A percentile compares a stretch with the other conserved stretches of the same genome.
Conservation (phyloP, 2,113 vertebrate genomes). For the Nothobranchius kuhntae region DNA sequence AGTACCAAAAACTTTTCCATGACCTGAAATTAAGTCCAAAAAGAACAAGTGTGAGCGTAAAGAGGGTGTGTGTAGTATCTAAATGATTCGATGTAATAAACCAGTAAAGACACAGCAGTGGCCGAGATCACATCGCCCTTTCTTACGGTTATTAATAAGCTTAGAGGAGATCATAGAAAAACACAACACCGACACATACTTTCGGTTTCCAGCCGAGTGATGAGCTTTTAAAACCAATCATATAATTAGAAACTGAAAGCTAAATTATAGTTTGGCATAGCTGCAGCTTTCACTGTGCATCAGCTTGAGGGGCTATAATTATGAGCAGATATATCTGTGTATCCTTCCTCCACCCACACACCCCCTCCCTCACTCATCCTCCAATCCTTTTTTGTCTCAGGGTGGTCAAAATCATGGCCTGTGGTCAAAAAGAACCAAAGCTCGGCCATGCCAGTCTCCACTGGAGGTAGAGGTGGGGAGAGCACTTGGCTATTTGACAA, state of each 20-base stretch:
- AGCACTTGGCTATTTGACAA: slow-evolving; percentile 66
- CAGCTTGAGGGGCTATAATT: slow-evolving; percentile 53
- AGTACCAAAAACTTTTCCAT: too few species aligned
- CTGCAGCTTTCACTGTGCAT: slow-evolving; percentile 36
- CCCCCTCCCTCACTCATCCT: slow-evolving; percentile 19
- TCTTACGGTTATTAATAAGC: too few species aligned
- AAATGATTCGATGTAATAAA: too few species aligned
- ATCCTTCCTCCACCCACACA: slow-evolving; percentile 61
- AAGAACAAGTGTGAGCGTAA: too few species aligned
- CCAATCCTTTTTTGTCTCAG: slow-evolving; percentile 65
- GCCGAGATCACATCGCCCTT: too few species aligned
- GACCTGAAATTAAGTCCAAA: too few species aligned
- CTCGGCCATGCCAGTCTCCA: slow-evolving; percentile 51
- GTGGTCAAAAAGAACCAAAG: slow-evolving; percentile 74
- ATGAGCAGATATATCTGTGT: slow-evolving; percentile 57
- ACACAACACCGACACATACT: background rate
- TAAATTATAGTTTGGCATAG: slow-evolving; percentile 28
- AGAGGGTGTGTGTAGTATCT: too few species aligned
- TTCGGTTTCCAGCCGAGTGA: slow-evolving; percentile 3
- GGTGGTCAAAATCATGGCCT: slow-evolving; percentile 68
- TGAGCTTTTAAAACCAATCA: slow-evolving; percentile 27
- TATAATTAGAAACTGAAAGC: slow-evolving; percentile 24
- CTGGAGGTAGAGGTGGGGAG: slow-evolving; percentile 67
- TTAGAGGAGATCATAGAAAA: too few species aligned
- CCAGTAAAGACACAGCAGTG: too few species aligned